Conservation (phyloP, 2,888 invertebrate genomes). For the Platycheirus albimanus region DNA sequence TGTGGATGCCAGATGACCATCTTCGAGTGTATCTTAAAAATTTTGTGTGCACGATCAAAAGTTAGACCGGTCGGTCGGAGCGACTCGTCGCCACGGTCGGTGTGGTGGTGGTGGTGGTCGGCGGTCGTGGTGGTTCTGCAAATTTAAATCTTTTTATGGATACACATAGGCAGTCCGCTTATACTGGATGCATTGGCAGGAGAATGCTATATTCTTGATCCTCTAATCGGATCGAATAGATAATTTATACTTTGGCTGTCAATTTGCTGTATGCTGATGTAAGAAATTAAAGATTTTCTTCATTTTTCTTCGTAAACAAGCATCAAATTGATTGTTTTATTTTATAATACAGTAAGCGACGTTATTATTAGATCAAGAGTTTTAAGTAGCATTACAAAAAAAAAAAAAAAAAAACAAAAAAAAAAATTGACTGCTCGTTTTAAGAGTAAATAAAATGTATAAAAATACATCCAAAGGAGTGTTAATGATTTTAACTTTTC, state of each 20-base stretch:
- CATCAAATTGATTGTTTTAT: constrained; percentile 29
- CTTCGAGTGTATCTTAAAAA: constrained; percentile 55
- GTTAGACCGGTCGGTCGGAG: constrained; percentile 7
- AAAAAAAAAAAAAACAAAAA: too few species aligned
- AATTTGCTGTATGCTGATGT: constrained; percentile 47
- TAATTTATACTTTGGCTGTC: constrained; percentile 65
- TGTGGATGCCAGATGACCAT: constrained; percentile 27
- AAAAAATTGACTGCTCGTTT: too few species aligned
- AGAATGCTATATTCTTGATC: constrained; percentile 57
- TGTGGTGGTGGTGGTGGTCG: too few species aligned
- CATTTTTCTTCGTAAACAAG: constrained; percentile 35
- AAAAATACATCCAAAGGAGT: too few species aligned
- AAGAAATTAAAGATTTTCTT: constrained; percentile 55
- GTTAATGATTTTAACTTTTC: too few species aligned
- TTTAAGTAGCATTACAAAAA: too few species aligned
- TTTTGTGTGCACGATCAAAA: constrained; percentile 37
- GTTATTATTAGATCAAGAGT: background rate
- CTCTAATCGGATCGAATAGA: constrained; percentile 65
- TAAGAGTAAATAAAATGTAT: too few species aligned
- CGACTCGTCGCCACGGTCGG: too few species aligned
- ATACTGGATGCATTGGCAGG: constrained; percentile 51
- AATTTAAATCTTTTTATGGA: constrained; percentile 69
- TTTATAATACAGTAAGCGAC: constrained; percentile 24
- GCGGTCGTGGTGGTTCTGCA: constrained; percentile 40
- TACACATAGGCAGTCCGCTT: constrained; percentile 52